phyloP scores from a whole-genome alignment of 2,113 vertebrate genomes.

The Sphyrna mokarran region DNA sequence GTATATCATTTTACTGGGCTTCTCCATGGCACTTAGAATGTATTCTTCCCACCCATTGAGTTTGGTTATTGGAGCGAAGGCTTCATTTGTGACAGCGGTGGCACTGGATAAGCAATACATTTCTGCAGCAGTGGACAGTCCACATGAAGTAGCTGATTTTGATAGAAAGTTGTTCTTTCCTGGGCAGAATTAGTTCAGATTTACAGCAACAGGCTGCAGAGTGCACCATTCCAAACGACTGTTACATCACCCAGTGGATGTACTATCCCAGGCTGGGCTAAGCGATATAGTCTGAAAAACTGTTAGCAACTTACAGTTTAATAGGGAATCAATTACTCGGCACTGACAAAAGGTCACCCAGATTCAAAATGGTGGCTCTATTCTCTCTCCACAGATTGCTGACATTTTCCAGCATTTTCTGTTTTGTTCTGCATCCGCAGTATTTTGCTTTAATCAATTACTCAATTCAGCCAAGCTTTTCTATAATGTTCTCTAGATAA shows the following conservation, averaged over 20 bases:
- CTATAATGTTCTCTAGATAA: no score
- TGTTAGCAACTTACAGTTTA: no score
- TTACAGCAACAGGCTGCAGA: background rate
- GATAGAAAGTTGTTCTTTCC: background rate
- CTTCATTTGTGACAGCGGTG: background rate
- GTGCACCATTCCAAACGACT: background rate
- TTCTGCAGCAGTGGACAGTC: no score
- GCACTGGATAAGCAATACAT: no score
- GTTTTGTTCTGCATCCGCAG: no score
- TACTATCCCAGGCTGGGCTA: background rate
- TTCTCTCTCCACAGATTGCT: no score
- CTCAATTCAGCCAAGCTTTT: no score
- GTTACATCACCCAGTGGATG: background rate
- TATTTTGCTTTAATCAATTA: no score
- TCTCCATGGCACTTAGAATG: background rate
- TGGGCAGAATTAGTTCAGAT: background rate
- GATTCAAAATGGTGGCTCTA: no score
- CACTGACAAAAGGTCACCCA: no score
- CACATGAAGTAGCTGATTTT: background rate
- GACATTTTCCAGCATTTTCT: no score
- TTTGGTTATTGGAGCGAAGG: background rate
- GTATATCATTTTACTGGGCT: background rate
- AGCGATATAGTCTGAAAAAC: background rate
- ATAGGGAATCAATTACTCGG: no score
- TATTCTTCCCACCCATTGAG: background rate